Base-by-base conservation (phyloP, 1,140 invertebrate species). In the Araneus ventricosus region DNA sequence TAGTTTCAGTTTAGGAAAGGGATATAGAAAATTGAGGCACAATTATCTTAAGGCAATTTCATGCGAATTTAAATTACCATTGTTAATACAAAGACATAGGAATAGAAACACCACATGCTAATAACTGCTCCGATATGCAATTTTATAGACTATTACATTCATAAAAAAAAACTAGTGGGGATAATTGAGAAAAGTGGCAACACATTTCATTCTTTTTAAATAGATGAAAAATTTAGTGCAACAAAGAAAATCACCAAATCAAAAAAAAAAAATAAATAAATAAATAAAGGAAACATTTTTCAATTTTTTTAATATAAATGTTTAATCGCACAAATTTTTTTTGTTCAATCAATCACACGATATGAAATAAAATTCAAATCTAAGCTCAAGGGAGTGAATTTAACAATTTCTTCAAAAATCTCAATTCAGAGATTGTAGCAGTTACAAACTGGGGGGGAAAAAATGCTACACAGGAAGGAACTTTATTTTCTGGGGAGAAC, bases 21-120 rank as follows among this genome's bases (percentile, higher is more conserved):
- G 30, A 34, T 34, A 75, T 75, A 75, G 27, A 75, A 75, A 75
- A 34, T 34, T 37, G 30, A 75, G 70, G 70, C 70, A 75, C 70
- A 34, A 5, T 75, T 20, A 20, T 37, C 34, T 34, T 75, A 75
- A 75, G 70, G 70, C 70, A 75, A 34, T 75, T 75, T 37, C 70
- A 75, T 75, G 70, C 70, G 37, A 37, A 75, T 20, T 30, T 75
- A 75, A 67, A 10, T 6, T 75, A 34, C 4, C 17, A 20, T 22
- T 63, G 24, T 24, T n/a, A 63, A 63, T n/a, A 63, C 20, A 63
- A 63, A n/a, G n/a, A n/a, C 22, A 63, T n/a, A n/a, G 59, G 4
- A 63, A 63, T 24, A 63, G 59, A 63, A 63, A 63, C 7, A n/a
- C 59, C 24, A 63, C 5, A n/a, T 52, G 45, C 45, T 14, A 52